Evolutionary conservation across 2,113 vertebrate species (phyloP).

Genomic region (Ondatra zibethicus): DNA sequence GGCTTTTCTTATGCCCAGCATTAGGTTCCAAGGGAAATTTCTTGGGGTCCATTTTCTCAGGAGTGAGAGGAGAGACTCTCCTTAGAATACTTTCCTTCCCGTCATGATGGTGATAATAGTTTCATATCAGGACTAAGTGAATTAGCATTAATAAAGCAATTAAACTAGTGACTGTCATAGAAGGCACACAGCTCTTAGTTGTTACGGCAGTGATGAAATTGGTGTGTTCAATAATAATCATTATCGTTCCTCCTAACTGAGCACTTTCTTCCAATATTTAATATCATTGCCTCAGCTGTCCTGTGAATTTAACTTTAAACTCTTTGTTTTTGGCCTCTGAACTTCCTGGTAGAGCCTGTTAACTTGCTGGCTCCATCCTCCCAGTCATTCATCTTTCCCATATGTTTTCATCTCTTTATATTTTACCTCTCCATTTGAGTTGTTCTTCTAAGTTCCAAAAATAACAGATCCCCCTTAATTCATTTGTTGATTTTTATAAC

Average conservation of each 20-base stretch:
- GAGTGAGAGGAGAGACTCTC: neutral
- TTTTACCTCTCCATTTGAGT: slow-evolving; percentile 11
- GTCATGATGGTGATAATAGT: neutral
- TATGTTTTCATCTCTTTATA: neutral
- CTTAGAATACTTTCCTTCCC: neutral
- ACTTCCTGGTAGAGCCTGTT: neutral
- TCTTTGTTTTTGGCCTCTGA: neutral
- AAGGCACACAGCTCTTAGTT: neutral
- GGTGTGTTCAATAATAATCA: neutral
- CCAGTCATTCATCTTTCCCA: neutral
- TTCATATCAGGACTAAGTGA: neutral
- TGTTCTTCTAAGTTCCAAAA: neutral
- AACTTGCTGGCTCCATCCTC: neutral
- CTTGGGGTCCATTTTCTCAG: neutral
- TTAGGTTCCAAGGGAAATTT: neutral
- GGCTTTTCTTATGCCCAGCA: neutral
- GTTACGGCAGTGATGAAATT: neutral
- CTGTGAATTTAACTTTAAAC: neutral
- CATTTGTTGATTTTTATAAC: neutral
- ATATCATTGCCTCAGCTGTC: neutral
- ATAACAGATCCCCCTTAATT: neutral
- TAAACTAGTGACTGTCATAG: neutral
- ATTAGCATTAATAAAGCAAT: slow-evolving; percentile 18
- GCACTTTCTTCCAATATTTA: neutral
- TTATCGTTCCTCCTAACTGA: neutral